Base-by-base conservation (phyloP, 2,888 invertebrate genomes). In the Thecocarcelia acutangulata region DNA sequence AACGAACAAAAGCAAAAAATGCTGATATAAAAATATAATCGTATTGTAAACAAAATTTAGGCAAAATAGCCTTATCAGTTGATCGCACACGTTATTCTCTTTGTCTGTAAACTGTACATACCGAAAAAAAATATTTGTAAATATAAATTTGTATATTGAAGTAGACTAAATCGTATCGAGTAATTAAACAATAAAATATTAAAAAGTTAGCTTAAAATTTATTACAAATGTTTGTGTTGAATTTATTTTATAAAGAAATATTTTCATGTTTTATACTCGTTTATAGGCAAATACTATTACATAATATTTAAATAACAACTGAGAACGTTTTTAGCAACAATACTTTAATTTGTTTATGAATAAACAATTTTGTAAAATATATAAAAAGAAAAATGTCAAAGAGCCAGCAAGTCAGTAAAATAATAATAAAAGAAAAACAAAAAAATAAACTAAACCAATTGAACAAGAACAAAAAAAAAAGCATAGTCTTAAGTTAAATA, bases 141-240 rank as follows among this genome's bases (percentile, higher is more conserved):
- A 81, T 81, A 81, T 61, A 61, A 76, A 68, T 80, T 76, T 80
- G 61, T 46, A 66, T 42, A 69, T 15, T 19, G 28, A 50, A 64
- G 37, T 1, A 37, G 6, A 46, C 44, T 42, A 37, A 24, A 24
- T 5, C 5, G 24, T 24, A 24, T 5, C 5, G 24, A 24, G 5
- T 24, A 46, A n/a, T 50, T 46, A n/a, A 66, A 69, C 21, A 70
- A 42, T 42, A 59, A 19, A 52, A 3, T 24, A 24, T 24, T 13
- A 42, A 50, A 21, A 33, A 33, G 8, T 48, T 72, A 72, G 68
- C 15, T 19, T 72, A 61, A 61, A 69, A 33, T 61, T 21, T 76
- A 69, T 48, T 48, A 61, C 40, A 63, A 46, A 40, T 15, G 2
- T 37, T 40, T 76, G 17, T 61, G 59, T 68, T 28, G 58, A 66